Evolutionary conservation across 2,113 vertebrate genomes (phyloP).

Genomic region (Sardina pilchardus): DNA sequence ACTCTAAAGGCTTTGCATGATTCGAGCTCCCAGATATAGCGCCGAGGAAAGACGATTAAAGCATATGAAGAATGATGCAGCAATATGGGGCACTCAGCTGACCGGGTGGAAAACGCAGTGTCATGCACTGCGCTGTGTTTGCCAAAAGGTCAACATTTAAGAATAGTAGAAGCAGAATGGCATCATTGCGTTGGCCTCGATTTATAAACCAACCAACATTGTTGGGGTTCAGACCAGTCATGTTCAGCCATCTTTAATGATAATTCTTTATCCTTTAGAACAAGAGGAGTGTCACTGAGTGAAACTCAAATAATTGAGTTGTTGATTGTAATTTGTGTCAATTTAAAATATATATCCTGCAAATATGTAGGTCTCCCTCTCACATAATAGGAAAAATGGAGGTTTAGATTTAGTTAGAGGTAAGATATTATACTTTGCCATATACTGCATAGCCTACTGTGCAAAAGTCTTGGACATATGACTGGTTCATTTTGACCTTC

Average conservation of each 20-base stretch:
- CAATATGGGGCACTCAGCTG: neutral
- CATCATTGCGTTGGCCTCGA: neutral
- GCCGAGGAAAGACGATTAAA: neutral
- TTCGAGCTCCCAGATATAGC: neutral
- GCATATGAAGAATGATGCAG: neutral
- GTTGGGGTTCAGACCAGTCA: neutral
- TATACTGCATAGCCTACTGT: neutral
- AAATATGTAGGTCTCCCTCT: neutral
- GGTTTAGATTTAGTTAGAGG: neutral
- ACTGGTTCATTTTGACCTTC: neutral
- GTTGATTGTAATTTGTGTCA: neutral
- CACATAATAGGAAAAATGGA: neutral
- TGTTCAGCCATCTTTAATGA: neutral
- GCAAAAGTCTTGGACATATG: neutral
- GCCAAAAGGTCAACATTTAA: neutral
- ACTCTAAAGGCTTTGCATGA: neutral
- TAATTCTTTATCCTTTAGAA: neutral
- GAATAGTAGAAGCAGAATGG: neutral
- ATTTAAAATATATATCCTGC: neutral
- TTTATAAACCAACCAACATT: neutral
- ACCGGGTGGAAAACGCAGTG: neutral
- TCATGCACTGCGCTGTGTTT: neutral
- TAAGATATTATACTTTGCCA: neutral
- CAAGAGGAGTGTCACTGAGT: neutral
- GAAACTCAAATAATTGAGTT: neutral